A percentile compares a stretch with the other conserved stretches of the same genome.
Conservation (phyloP, 2,113 vertebrate genomes). For the Solenodon paradoxus region DNA sequence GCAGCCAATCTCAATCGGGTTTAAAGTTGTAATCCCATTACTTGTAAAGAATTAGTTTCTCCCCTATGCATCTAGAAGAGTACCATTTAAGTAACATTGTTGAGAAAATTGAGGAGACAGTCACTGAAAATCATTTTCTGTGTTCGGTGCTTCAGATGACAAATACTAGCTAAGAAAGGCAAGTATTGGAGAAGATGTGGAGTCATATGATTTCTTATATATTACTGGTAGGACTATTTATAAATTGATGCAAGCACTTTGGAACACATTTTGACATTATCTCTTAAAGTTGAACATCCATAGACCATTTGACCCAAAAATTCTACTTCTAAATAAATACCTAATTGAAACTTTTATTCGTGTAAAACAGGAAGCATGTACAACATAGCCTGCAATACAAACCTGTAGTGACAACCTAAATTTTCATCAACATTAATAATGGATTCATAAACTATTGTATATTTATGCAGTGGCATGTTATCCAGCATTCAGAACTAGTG, state of each 20-base stretch:
- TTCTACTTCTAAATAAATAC: constrained; percentile 9
- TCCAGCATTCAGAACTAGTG: background rate
- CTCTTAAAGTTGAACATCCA: background rate
- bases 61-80: background rate
- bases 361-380: background rate
- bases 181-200: background rate
- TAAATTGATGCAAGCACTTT: background rate
- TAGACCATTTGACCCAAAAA: background rate
- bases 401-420: background rate
- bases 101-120: background rate
- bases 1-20: background rate
- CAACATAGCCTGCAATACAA: background rate
- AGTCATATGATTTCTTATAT: background rate
- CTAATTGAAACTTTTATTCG: background rate
- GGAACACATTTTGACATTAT: background rate
- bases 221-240: background rate
- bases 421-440: constrained; percentile 17
- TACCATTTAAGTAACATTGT: background rate
- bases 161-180: background rate
- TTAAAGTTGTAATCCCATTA: too few species aligned
- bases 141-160: constrained; percentile 6
- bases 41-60: background rate
- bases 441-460: background rate
- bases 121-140: background rate
- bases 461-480: background rate